A percentile compares a stretch with the other conserved stretches of the same genome.
Conservation (phyloP, 2,888 invertebrate genomes). For the Ophraella communa region DNA sequence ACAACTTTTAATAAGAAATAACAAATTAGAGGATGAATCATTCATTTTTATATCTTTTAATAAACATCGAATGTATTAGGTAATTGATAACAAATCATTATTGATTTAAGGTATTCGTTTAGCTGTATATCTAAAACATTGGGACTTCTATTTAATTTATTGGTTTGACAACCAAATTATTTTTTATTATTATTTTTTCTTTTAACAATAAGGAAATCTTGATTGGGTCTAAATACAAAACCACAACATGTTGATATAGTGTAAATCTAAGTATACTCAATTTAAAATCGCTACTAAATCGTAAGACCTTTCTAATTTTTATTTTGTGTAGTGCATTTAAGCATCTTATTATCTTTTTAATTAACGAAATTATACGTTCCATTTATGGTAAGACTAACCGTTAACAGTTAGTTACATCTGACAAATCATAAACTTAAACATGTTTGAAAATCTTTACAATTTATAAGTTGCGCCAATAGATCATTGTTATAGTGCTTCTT, state of each 20-base stretch:
- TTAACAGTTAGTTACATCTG: conserved; percentile 6
- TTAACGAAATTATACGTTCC: conserved; percentile 14
- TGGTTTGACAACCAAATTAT: too few species aligned
- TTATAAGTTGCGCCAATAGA: too few species aligned
- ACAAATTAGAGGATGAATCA: background rate
- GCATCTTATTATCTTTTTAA: conserved; percentile 5
- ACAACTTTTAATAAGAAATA: background rate
- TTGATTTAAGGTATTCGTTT: too few species aligned
- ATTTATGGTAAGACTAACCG: background rate
- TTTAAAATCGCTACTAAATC: background rate
- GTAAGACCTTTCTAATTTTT: background rate
- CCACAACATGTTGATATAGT: too few species aligned
- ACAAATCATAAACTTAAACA: conserved; percentile 12
- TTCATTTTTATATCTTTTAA: background rate
- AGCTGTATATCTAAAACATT: too few species aligned
- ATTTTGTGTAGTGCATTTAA: background rate
- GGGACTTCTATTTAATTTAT: too few species aligned
- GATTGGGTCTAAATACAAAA: too few species aligned
- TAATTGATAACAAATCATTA: background rate
- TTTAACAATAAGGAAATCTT: too few species aligned
- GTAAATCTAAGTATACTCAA: background rate
- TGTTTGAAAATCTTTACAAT: too few species aligned
- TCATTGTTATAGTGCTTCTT: too few species aligned
- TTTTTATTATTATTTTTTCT: too few species aligned
- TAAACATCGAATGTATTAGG: background rate